Evolutionary conservation across 2,888 invertebrate genomes (phyloP).

Genomic region (Sipha maydis): DNA sequence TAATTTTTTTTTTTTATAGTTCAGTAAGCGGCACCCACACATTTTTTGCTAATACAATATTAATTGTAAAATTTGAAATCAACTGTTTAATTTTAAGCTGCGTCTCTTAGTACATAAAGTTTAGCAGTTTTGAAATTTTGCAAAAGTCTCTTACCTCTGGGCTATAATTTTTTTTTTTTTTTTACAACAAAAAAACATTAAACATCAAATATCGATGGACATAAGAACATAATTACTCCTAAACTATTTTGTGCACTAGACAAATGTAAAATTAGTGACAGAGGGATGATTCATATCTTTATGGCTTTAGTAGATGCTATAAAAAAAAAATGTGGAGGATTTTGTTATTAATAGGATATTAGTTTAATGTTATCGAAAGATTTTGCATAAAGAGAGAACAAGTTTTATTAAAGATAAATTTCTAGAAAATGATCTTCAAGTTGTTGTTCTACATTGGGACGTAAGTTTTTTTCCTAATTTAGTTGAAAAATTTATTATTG

Average conservation of each 20-base stretch:
- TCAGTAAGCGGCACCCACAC: too few relatives aligned
- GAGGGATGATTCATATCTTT: slow-evolving; percentile 4
- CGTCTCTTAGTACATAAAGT: too few relatives aligned
- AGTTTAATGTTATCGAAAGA: slow-evolving; percentile 20
- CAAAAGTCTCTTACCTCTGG: too few relatives aligned
- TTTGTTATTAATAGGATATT: slow-evolving; percentile 38
- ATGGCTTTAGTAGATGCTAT: slow-evolving; percentile 3
- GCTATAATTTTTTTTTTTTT: too few relatives aligned
- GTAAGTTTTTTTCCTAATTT: slow-evolving; percentile 21
- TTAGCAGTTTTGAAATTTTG: too few relatives aligned
- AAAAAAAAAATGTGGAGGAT: background rate
- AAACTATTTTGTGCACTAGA: slow-evolving; percentile 27
- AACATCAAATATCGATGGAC: background rate
- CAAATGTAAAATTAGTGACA: slow-evolving; percentile 30
- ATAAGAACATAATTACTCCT: background rate
- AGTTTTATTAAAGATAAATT: slow-evolving; percentile 20
- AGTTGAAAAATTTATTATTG: slow-evolving; percentile 29
- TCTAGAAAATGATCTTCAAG: slow-evolving; percentile 7
- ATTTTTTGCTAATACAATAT: too few relatives aligned
- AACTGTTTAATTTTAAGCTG: too few relatives aligned
- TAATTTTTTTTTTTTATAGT: too few relatives aligned
- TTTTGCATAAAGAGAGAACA: background rate
- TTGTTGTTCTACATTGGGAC: slow-evolving; percentile 38
- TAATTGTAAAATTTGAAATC: too few relatives aligned
- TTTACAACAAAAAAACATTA: background rate